Evolutionary conservation across 2,113 vertebrate species (phyloP).

Genomic region (Pangasianodon hypophthalmus): DNA sequence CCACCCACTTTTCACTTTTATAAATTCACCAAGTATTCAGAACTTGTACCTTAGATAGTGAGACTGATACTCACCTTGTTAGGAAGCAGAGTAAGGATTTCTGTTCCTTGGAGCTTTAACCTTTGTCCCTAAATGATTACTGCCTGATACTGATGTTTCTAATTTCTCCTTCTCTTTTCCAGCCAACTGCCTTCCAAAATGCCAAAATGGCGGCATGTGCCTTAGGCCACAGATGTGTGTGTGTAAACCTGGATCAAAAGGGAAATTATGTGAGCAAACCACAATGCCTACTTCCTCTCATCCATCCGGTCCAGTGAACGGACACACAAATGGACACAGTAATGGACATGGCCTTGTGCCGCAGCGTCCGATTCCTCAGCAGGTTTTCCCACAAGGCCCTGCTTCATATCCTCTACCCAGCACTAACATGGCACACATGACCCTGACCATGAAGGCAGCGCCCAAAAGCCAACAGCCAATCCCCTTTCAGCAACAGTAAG

Average conservation of each 20-base stretch:
- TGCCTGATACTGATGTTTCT: background rate
- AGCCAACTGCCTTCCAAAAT: conserved; percentile 91
- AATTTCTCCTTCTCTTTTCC: conserved; percentile 54
- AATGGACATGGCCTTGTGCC: conserved; percentile 71
- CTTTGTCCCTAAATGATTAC: background rate
- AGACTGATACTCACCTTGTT: background rate
- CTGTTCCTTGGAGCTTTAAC: background rate
- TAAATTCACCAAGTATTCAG: background rate
- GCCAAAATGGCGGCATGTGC: conserved; percentile 97
- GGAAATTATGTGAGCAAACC: conserved; percentile 84
- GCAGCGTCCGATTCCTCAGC: conserved; percentile 82
- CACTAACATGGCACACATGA: conserved; percentile 82
- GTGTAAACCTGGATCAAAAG: conserved; percentile 91
- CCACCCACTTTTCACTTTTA: background rate
- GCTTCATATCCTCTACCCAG: conserved; percentile 69
- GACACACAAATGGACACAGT: conserved; percentile 66
- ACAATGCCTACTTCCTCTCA: conserved; percentile 72
- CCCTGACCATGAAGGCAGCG: conserved; percentile 86
- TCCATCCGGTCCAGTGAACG: conserved; percentile 66
- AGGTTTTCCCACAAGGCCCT: conserved; percentile 72
- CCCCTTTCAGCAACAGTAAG: conserved; percentile 90
- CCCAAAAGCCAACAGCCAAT: conserved; percentile 74
- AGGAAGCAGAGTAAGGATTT: background rate
- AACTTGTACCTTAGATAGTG: background rate
- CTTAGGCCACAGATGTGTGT: conserved; percentile 92